These are phyloP conservation scores for Drosophila subquinaria DNA, from an alignment of 2,888 invertebrate species.

Conservation along the genomic window DNA sequence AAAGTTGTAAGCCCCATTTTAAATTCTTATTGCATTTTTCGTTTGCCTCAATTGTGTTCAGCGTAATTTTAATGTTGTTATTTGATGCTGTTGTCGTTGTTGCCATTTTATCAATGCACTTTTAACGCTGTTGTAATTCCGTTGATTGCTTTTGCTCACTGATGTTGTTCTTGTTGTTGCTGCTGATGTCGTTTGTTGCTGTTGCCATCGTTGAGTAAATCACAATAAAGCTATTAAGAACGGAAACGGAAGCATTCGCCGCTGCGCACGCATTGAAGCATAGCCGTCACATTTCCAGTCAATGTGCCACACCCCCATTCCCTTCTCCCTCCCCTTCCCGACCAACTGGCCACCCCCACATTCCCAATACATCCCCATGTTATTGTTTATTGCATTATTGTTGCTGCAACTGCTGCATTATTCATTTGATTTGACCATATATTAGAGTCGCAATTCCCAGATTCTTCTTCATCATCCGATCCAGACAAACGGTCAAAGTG, in stretches of 20 bases:
- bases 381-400: constrained; percentile 60
- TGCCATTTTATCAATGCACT: constrained; percentile 67
- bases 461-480: constrained; percentile 15
- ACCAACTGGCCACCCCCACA: background rate
- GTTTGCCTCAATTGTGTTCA: constrained; percentile 58
- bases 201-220: constrained; percentile 72
- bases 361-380: background rate
- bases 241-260: constrained; percentile 84
- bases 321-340: background rate
- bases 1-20: constrained; percentile 26
- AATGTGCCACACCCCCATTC: constrained; percentile 41
- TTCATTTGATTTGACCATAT: constrained; percentile 52
- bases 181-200: constrained; percentile 24
- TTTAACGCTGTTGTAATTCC: constrained; percentile 81
- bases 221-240: constrained; percentile 82
- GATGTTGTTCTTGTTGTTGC: constrained; percentile 29
- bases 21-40: constrained; percentile 52
- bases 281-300: constrained; percentile 67
- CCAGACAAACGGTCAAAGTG: constrained; percentile 53
- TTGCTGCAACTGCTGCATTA: constrained; percentile 50
- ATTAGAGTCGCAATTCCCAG: constrained; percentile 34
- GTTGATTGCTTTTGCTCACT: constrained; percentile 69
- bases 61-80: constrained; percentile 64
- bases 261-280: constrained; percentile 83
- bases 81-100: constrained; percentile 40